Evolutionary conservation across 2,113 vertebrate species (phyloP).

Genomic region (Guaruba guarouba): DNA sequence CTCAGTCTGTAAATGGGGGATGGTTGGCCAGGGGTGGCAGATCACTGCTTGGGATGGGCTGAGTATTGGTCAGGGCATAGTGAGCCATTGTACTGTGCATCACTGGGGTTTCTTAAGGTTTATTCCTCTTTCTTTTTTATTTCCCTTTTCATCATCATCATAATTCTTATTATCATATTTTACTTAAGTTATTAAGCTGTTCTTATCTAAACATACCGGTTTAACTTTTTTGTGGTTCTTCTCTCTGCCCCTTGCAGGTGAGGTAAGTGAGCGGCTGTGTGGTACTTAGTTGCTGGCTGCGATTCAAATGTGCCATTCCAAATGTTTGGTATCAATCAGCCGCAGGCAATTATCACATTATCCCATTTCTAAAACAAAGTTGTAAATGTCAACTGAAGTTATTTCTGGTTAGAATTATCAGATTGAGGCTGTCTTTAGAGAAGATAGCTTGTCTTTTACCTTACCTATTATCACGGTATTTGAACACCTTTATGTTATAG

Average conservation of each 20-base stretch:
- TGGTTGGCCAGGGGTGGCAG: background rate
- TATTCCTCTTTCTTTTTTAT: background rate
- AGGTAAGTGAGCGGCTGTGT: background rate
- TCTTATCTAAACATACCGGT: background rate
- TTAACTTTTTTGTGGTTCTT: background rate
- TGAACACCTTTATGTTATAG: background rate
- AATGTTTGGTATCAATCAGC: background rate
- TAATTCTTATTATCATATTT: background rate
- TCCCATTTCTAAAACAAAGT: background rate
- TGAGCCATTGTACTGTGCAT: background rate
- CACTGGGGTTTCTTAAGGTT: background rate
- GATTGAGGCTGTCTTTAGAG: background rate
- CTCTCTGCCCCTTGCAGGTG: background rate
- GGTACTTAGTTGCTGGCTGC: background rate
- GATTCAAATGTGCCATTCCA: background rate
- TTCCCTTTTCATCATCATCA: background rate
- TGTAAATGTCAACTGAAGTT: background rate
- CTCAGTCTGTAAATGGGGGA: background rate
- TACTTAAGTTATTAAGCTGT: background rate
- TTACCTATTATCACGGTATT: background rate
- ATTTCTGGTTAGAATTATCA: background rate
- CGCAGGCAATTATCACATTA: background rate
- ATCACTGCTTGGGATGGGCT: background rate
- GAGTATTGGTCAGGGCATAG: background rate
- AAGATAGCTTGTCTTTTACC: background rate